A percentile compares a stretch with the other conserved stretches of the same genome.
Evolutionary conservation across 1,140 invertebrate genomes (phyloP).

Genomic region (Zaprionus vittiger): DNA sequence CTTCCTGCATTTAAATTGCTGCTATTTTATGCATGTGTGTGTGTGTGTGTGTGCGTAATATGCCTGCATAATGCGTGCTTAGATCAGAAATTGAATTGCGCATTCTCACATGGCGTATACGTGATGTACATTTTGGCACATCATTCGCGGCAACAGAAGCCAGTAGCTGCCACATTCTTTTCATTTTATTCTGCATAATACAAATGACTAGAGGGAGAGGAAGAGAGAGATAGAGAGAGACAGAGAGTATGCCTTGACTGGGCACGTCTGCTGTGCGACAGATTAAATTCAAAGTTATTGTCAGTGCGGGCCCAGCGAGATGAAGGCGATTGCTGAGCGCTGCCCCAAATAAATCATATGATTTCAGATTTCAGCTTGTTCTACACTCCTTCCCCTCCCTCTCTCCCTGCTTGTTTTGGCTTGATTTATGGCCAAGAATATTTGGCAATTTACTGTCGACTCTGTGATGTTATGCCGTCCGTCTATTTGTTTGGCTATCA

Average conservation of each 20-base stretch:
- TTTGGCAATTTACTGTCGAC: slow-evolving; percentile 35
- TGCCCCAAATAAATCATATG: slow-evolving; percentile 43
- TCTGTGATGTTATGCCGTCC: slow-evolving; percentile 15
- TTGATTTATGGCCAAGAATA: slow-evolving; percentile 45
- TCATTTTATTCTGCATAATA: slow-evolving; percentile 60
- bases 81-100: slow-evolving; percentile 79
- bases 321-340: slow-evolving; percentile 28
- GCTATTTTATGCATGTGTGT: slow-evolving; percentile 39
- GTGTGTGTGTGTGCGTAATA: slow-evolving; percentile 53
- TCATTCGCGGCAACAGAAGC: neutral
- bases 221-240: neutral
- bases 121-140: slow-evolving; percentile 58
- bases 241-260: slow-evolving; percentile 22
- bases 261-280: slow-evolving; percentile 49
- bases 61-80: slow-evolving; percentile 82
- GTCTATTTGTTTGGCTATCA: slow-evolving; percentile 25
- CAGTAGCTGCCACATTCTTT: neutral
- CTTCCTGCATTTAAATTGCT: slow-evolving; percentile 55
- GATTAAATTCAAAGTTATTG: slow-evolving; percentile 48
- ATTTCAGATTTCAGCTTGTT: slow-evolving; percentile 29
- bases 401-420: neutral
- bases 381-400: neutral
- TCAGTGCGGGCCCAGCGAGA: slow-evolving; percentile 31
- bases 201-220: slow-evolving; percentile 40
- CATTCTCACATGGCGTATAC: slow-evolving; percentile 76